Percentiles rank a stretch among this genome's conserved stretches.
phyloP scores from a whole-genome alignment of 1,140 invertebrate species.

The Aricia agestis region DNA sequence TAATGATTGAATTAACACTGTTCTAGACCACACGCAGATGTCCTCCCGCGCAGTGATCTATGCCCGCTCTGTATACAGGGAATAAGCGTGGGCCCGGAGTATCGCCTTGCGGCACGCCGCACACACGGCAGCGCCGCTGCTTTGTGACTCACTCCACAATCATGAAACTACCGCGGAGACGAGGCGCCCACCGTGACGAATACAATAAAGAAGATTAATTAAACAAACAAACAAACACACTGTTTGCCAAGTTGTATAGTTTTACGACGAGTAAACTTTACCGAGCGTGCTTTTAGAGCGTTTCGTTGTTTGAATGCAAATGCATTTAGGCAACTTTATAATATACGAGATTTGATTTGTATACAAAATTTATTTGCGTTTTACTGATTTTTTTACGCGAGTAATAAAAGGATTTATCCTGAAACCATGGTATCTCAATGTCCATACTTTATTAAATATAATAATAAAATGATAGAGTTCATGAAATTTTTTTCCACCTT shows the following conservation, averaged over 20 bases:
- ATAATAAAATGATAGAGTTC: no score
- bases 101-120: conserved; percentile 44
- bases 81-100: conserved; percentile 43
- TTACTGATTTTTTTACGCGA: no score
- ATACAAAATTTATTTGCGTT: neutral
- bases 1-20: conserved; percentile 52
- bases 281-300: conserved; percentile 5
- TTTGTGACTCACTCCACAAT: conserved; percentile 40
- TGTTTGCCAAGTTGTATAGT: conserved; percentile 13
- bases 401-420: no score
- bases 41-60: conserved; percentile 60
- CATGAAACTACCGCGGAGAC: conserved; percentile 32
- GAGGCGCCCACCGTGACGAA: conserved; percentile 19
- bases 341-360: neutral
- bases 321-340: neutral
- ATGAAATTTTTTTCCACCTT: no score
- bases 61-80: conserved; percentile 35
- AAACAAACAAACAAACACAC: conserved; percentile 7
- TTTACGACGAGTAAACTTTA: conserved; percentile 9
- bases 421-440: no score
- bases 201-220: conserved; percentile 15
- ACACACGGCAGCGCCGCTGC: conserved; percentile 32
- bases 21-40: conserved; percentile 51
- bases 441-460: no score
- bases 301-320: neutral